Evolutionary conservation across 2,888 invertebrate genomes (phyloP), one percentile per base, ranked within the genome.

Genomic region (Panzeria rudis): DNA sequence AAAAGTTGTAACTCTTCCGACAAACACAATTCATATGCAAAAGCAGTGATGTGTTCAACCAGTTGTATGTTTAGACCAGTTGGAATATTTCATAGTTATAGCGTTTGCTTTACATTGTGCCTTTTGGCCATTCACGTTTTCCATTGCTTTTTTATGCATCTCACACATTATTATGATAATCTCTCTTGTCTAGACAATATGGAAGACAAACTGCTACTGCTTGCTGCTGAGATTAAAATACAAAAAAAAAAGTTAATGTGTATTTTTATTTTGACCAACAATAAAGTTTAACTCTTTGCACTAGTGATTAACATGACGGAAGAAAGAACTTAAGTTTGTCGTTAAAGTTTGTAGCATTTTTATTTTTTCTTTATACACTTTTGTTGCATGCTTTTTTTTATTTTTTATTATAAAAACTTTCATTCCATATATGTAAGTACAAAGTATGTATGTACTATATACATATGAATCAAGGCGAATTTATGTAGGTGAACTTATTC

Each of bases 151-250:
- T 20, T 35, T 5, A 64, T 73, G 72, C 38, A 64, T 38, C 72
- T 72, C 50, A 25, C 64, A 69, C 61, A 73, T 54, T 64, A 71
- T 73, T 56, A 62, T 75, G 84, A 71, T 84, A 79, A 79, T 84
- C 79, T 66, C 61, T 32, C 50, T 71, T 71, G 84, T 84, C 84
- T 84, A 84, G 84, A 84, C 79, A 84, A 80, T 76, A 66, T 76
- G 80, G 44, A 66, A 59, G 75, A 76, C 35, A 72, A 59, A 52
- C 59, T 71, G 38, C 50, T 56, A 15, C 68, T 25, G 38, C 59
- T n/a, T 29, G 29, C 29, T 44, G 35, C 64, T 50, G 68, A 35
- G 41, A 41, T 52, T 62, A 54, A 68, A 68, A 68, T 23, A 41
- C 11, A 38, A 44, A n/a, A 25, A 35, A 17, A 68, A 29, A 61